These are phyloP conservation scores for Agrenia bidenticulata DNA, from an alignment of 2,888 invertebrate species.

Conservation along the genomic window DNA sequence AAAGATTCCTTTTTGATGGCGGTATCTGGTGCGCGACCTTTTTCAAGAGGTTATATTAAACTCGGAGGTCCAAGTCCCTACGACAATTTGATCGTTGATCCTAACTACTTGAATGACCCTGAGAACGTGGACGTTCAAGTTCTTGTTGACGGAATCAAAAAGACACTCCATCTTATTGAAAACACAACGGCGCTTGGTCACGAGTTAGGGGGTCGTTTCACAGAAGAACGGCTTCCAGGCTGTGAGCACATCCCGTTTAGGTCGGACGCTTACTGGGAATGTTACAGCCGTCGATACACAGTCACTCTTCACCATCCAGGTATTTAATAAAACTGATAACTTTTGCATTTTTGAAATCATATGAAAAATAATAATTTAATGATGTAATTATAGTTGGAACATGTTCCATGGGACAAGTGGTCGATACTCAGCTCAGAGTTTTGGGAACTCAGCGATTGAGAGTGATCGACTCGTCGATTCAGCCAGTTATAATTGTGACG, in stretches of 20 bases:
- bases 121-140: constrained; percentile 40
- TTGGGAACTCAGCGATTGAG: constrained; percentile 33
- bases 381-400: constrained; percentile 25
- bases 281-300: constrained; percentile 37
- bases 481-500: constrained; percentile 30
- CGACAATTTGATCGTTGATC: constrained; percentile 43
- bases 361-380: neutral
- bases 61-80: constrained; percentile 40
- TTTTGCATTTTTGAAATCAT: neutral
- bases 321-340: neutral
- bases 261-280: constrained; percentile 43
- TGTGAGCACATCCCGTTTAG: constrained; percentile 40
- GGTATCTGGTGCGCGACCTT: constrained; percentile 15
- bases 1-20: constrained; percentile 29
- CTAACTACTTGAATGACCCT: constrained; percentile 43
- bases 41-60: constrained; percentile 24
- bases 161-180: constrained; percentile 33
- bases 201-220: constrained; percentile 30
- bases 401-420: constrained; percentile 39
- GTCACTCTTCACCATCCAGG: constrained; percentile 44
- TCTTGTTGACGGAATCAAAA: constrained; percentile 44
- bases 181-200: constrained; percentile 34
- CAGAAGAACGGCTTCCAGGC: constrained; percentile 35
- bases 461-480: constrained; percentile 36
- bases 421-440: constrained; percentile 43